phyloP scores from a whole-genome alignment of 1,140 invertebrate genomes.

The Nymphalis io region DNA sequence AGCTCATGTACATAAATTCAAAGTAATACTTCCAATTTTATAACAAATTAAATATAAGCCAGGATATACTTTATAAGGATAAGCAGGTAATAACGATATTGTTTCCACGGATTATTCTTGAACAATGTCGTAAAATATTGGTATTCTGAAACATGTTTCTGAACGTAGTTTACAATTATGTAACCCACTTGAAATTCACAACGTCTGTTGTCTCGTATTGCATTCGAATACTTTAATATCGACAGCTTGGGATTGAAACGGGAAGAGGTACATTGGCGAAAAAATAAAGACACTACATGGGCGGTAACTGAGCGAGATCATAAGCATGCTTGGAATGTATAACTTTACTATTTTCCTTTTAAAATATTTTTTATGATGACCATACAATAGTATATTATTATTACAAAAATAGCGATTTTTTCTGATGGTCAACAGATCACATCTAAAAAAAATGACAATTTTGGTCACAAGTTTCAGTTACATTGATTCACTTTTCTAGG shows the following conservation, averaged over 20 bases:
- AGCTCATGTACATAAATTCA: too few species aligned
- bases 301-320: slow-evolving; percentile 23
- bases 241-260: slow-evolving; percentile 14
- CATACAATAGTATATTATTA: too few species aligned
- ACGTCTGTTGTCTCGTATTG: neutral
- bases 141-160: neutral
- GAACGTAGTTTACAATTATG: slow-evolving; percentile 8
- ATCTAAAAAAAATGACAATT: too few species aligned
- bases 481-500: too few species aligned
- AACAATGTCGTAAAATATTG: neutral
- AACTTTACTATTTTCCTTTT: neutral
- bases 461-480: too few species aligned
- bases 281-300: slow-evolving; percentile 24
- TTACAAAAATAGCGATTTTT: too few species aligned
- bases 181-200: neutral
- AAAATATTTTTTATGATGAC: slow-evolving; percentile 8
- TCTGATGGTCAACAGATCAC: too few species aligned
- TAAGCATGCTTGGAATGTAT: slow-evolving; percentile 31
- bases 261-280: slow-evolving; percentile 22
- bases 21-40: too few species aligned
- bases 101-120: too few species aligned
- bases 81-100: too few species aligned
- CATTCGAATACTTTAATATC: slow-evolving; percentile 21
- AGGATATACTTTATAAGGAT: too few species aligned
- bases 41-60: too few species aligned